Evolutionary conservation across 2,888 invertebrate species (phyloP).

Genomic region (Drosophila quasianomalipes): DNA sequence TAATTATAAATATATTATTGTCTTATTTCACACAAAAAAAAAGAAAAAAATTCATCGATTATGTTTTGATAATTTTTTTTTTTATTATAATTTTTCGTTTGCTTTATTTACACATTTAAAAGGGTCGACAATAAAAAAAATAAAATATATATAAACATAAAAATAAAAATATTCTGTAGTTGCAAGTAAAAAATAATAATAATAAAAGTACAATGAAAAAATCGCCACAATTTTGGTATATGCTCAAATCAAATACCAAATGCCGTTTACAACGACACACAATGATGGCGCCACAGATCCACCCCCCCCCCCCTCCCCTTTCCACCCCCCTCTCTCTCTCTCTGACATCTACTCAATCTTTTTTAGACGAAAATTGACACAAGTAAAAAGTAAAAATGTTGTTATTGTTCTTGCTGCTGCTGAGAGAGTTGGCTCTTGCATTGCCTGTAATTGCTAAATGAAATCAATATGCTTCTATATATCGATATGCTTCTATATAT

Average conservation of each 20-base stretch:
- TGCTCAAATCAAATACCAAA: conserved; percentile 41
- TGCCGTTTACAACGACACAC: conserved; percentile 47
- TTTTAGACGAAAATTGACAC: conserved; percentile 18
- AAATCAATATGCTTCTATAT: not conserved
- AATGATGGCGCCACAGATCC: conserved; percentile 27
- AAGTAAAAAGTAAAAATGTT: conserved; percentile 13
- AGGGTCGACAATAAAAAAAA: conserved; percentile 38
- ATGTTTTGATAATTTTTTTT: conserved; percentile 33
- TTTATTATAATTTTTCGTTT: conserved; percentile 52
- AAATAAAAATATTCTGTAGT: conserved; percentile 33
- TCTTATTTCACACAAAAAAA: not conserved
- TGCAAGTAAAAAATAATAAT: conserved; percentile 33
- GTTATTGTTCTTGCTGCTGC: not conserved
- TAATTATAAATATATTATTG: not conserved
- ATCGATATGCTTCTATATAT: not conserved
- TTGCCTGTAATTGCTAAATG: conserved; percentile 4
- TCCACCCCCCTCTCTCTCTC: not conserved
- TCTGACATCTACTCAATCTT: not conserved
- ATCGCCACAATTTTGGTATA: conserved; percentile 48
- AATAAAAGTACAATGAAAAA: conserved; percentile 48
- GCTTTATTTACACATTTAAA: conserved; percentile 60
- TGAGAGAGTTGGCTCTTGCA: conserved; percentile 27
- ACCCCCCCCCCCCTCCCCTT: not conserved
- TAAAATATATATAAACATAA: conserved; percentile 22
- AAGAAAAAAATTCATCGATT: not conserved